Evolutionary conservation across 35 echinoderm and acorn worm genomes (phyloP), one percentile per base, ranked within the genome.

Genomic region (Patiria miniata): DNA sequence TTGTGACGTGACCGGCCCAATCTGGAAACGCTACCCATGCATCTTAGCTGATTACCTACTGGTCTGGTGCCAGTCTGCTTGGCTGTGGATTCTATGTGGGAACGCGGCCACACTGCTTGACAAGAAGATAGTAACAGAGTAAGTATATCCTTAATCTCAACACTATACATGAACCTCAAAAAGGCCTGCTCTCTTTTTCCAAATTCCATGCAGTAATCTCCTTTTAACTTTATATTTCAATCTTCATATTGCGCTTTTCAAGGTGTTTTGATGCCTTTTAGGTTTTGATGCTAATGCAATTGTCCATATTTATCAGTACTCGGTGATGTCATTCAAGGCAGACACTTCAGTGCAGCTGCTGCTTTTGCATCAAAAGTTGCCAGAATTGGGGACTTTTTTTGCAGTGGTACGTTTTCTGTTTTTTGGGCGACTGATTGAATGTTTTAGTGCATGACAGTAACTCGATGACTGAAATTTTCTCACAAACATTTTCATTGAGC

Each of bases 31-130:
- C 26, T 7, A 7, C 34, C 34, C 29, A 23, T 26, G 26, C 29
- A 34, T 34, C 34, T 1, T 34, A 30, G 65, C 19, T 26, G 65
- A 73, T 30, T 73, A 23, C 15, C 7, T 94, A 21, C 68, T 94
- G 82, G 39, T 69, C 8, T 94, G 92, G 92, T 61, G 81, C 57
- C 39, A 85, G 81, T 79, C 81, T 40, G 85, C 61, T 36, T 94
- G 92, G 92, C 39, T 94, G 36, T 94, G 87, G 87, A 39, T 90
- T 21, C 87, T 94, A 37, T 94, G 92, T 86, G 92, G 92, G 17
- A 94, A 89, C 77, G 89, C 92, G 38, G 87, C 92, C 30, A 37
- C 89, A 1, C 87, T 94, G 30, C 87, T 94, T 4, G 36, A 94
- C 33, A 94, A 94, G 40, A 82, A 89, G 57, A 78, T 52, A 6